phyloP scores from a whole-genome alignment of 2,797 vertebrate genomes.

The Acanthurus tractus region DNA sequence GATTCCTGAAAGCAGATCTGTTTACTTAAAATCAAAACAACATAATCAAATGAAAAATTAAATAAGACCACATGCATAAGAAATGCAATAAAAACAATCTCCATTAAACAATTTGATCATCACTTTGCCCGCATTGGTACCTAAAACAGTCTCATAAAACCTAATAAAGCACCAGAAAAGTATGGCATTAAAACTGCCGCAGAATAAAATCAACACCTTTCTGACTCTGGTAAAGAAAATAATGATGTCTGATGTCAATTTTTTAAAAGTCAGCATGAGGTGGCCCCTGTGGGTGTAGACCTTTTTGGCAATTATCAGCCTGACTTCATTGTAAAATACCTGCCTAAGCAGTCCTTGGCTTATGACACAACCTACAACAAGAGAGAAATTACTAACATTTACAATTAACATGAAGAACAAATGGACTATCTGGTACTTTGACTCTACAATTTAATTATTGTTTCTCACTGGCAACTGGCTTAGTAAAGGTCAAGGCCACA shows the following conservation, averaged over 20 bases:
- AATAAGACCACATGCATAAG: not conserved
- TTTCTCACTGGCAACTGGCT: slow-evolving; percentile 52
- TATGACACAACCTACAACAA: slow-evolving; percentile 34
- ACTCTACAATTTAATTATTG: slow-evolving; percentile 71
- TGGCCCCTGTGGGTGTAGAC: slow-evolving; percentile 7
- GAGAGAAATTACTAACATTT: slow-evolving; percentile 69
- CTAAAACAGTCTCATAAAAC: not conserved
- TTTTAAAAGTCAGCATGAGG: not conserved
- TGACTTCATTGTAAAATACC: slow-evolving; percentile 8
- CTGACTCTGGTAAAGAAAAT: not conserved
- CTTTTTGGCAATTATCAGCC: slow-evolving; percentile 17
- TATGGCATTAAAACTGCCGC: not conserved
- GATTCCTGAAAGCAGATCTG: not conserved
- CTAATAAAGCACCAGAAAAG: not conserved
- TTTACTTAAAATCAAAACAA: slow-evolving; percentile 10
- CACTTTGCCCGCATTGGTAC: not conserved
- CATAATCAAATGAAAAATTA: not conserved
- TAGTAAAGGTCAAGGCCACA: slow-evolving; percentile 55
- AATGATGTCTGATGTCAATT: not conserved
- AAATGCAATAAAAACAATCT: not conserved
- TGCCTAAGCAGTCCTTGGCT: slow-evolving; percentile 28
- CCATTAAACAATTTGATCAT: not conserved
- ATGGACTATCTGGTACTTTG: slow-evolving; percentile 66
- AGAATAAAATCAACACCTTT: not conserved
- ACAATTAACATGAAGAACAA: slow-evolving; percentile 73